A percentile compares a stretch with the other conserved stretches of the same genome.
Evolutionary conservation across 2,888 invertebrate species (phyloP).

Genomic region (Melolontha melolontha): DNA sequence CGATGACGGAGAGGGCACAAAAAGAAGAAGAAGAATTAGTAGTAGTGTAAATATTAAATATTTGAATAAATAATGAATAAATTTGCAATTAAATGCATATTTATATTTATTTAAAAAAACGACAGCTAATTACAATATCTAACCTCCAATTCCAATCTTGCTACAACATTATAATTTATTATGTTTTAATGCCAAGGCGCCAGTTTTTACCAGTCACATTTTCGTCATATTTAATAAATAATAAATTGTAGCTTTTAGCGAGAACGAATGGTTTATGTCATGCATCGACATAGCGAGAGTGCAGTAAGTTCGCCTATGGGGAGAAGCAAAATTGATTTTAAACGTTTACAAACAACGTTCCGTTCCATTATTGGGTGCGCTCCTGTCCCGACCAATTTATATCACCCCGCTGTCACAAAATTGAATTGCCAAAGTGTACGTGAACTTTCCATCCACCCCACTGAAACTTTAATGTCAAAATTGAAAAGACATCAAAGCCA

Average conservation of each 20-base stretch:
- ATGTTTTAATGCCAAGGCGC: background rate
- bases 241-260: conserved; percentile 7
- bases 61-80: too few relatives aligned
- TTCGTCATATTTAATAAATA: conserved; percentile 25
- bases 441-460: conserved; percentile 5
- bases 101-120: too few relatives aligned
- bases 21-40: too few relatives aligned
- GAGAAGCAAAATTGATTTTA: conserved; percentile 35
- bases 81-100: too few relatives aligned
- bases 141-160: too few relatives aligned
- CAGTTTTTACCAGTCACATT: background rate
- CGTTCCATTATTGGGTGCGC: conserved; percentile 20
- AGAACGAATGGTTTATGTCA: background rate
- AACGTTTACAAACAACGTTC: conserved; percentile 34
- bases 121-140: too few relatives aligned
- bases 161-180: background rate
- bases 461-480: conserved; percentile 9
- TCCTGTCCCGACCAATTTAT: conserved; percentile 34
- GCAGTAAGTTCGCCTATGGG: background rate
- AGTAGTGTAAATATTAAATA: too few relatives aligned
- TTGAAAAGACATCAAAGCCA: conserved; percentile 21
- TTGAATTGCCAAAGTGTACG: conserved; percentile 31
- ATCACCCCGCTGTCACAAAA: conserved; percentile 35
- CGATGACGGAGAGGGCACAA: too few relatives aligned
- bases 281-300: conserved; percentile 7